Base-by-base conservation (phyloP, 2,888 invertebrate genomes). In the Cremastinae sp. region DNA sequence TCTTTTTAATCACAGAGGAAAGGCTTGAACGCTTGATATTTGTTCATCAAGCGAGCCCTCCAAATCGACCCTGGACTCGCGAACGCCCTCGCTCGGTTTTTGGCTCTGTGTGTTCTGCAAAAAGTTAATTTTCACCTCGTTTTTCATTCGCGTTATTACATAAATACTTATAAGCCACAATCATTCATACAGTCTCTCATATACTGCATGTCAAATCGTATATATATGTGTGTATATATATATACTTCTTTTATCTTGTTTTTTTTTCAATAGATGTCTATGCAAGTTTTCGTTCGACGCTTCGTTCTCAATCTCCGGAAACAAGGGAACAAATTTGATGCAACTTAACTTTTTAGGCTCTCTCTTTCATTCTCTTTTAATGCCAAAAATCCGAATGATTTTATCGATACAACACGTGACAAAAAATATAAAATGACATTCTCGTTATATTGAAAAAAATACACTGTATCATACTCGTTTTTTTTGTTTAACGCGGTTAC, bases 151-250 rank as follows among this genome's bases (percentile, higher is more conserved):
- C 72, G 66, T 74, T 61, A 70, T 61, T 53, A 36, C 74, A 78
- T 77, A 78, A 79, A 77, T 80, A 80, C 75, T 78, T 59, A 75
- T 73, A 81, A 82, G 80, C 78, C 78, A 79, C 81, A 80, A 54
- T 79, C 79, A 81, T 82, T 79, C 81, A 72, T 75, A 83, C 78
- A 82, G 81, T 83, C 80, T 78, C 80, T 79, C 79, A 75, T 65
- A 79, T 79, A 87, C 86, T 86, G 84, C 86, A 87, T 86, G 86
- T 85, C 86, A 84, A 65, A 87, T 86, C 86, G 84, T 68, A 64
- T 69, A 79, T 75, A 43, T 71, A 28, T 51, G 59, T 64, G 18
- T 68, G 28, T 28, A 5, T 28, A 28, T 28, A 28, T 5, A 28
- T 16, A 20, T 51, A 12, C n/a, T 4, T 51, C 1, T 2, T 12